These are phyloP conservation scores for Cynopterus brachyotis DNA, from an alignment of 2,113 vertebrate species.

Conservation along the genomic window DNA sequence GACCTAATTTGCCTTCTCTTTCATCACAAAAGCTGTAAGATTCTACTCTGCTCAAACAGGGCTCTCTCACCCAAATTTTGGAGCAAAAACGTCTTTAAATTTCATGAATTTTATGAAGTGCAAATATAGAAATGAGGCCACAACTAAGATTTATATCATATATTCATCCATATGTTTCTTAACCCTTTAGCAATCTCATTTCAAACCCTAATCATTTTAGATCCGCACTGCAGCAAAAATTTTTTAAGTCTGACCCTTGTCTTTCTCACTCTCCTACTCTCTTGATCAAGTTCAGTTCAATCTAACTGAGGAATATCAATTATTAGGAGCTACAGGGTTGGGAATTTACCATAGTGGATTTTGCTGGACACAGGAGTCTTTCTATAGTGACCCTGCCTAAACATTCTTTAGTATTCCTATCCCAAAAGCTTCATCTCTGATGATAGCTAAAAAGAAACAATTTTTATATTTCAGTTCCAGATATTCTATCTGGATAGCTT, in stretches of 20 bases:
- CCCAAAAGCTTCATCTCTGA: constrained; percentile 28
- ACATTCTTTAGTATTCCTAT: neutral
- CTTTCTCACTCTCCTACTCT: neutral
- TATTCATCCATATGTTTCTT: neutral
- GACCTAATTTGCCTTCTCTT: neutral
- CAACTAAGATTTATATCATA: neutral
- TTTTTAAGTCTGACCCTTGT: neutral
- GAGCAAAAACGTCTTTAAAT: neutral
- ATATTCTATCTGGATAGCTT: constrained; percentile 40
- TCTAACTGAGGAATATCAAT: neutral
- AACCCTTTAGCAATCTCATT: neutral
- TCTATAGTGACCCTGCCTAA: neutral
- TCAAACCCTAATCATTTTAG: neutral
- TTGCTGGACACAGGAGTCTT: neutral
- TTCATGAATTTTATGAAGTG: neutral
- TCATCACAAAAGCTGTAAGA: neutral
- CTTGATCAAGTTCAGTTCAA: neutral
- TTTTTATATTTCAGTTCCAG: constrained; percentile 21
- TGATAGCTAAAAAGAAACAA: neutral
- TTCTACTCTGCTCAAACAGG: neutral
- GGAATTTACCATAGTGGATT: neutral
- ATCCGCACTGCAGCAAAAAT: neutral
- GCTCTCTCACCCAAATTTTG: neutral
- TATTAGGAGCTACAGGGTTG: neutral
- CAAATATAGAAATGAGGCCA: neutral